Percentiles rank a stretch among this genome's conserved stretches.
Evolutionary conservation across 2,888 invertebrate genomes (phyloP).

Genomic region (Archaeoteleia sp.): DNA sequence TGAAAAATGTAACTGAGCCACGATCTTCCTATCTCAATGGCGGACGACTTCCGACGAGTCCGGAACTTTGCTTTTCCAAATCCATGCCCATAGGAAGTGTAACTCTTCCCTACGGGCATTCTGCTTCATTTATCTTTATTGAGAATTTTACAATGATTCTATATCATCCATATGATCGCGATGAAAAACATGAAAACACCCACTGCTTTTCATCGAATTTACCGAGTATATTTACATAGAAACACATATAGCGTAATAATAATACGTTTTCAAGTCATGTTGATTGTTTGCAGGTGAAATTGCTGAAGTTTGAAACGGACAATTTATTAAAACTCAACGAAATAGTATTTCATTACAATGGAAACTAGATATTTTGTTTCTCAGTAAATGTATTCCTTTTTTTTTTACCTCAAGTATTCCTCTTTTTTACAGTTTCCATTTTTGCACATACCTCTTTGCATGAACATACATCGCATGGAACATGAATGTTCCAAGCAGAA

Average conservation of each 20-base stretch:
- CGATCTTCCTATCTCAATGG: slow-evolving; percentile 45
- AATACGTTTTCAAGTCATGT: too few relatives aligned
- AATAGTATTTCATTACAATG: too few relatives aligned
- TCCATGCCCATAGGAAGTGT: slow-evolving; percentile 25
- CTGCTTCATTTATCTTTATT: slow-evolving; percentile 34
- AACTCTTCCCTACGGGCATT: slow-evolving; percentile 18
- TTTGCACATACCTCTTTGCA: slow-evolving; percentile 9
- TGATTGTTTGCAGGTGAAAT: too few relatives aligned
- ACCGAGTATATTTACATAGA: too few relatives aligned
- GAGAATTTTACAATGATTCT: slow-evolving; percentile 18
- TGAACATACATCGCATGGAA: not conserved
- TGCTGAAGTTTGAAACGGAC: too few relatives aligned
- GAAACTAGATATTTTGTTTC: too few relatives aligned
- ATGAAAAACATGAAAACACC: not conserved
- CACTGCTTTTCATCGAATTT: too few relatives aligned
- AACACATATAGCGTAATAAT: too few relatives aligned
- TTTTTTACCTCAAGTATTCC: too few relatives aligned
- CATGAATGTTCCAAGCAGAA: slow-evolving; percentile 22
- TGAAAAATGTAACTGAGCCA: slow-evolving; percentile 44
- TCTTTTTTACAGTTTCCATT: too few relatives aligned
- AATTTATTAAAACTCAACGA: too few relatives aligned
- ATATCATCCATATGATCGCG: not conserved
- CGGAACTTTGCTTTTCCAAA: slow-evolving; percentile 39
- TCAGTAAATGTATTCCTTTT: too few relatives aligned
- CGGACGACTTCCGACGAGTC: slow-evolving; percentile 26